Base-by-base conservation (phyloP, 2,113 vertebrate species). In the Petroica traversi region DNA sequence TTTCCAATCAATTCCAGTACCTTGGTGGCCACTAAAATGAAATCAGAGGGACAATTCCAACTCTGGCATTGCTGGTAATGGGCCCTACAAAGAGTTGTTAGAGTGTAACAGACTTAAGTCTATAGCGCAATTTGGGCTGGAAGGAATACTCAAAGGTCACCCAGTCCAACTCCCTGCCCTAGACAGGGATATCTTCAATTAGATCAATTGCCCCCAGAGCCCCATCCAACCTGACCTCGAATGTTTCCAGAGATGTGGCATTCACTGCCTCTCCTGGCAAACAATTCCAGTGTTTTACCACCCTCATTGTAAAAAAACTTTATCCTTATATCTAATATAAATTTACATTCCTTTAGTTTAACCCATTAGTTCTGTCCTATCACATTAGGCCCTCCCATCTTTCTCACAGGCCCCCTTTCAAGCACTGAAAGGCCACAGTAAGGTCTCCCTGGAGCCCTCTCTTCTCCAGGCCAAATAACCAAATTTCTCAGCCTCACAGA, bases 261-360 rank as follows among this genome's bases (percentile, higher is more conserved):
- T 38, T 23, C 11, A 8, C 18, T 88, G 58, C 58, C 14, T 51
- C 19, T 38, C 26, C 33, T 49, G 43, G 12, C 14, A 58, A 38
- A 18, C 11, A 79, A 23, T 58, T 36, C 36, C 19, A n/a, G 7
- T 19, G 12, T 20, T 73, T 58, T 24, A 58, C 5, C 26, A 33
- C 4, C 5, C 5, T 33, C 26, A 43, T 9, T 1, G 0, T 38
- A 29, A n/a, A 64, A 64, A 72, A 51, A 4, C 1, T 11, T n/a
- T 10, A 45, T 28, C 15, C 19, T n/a, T 73, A 24, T 25, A 38
- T 24, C 23, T 24, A 45, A 33, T 33, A 26, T 19, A 29, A 19
- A 66, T 14, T 3, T 1, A 43, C 3, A 4, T 9, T 19, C 14
- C 12, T 25, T 48, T 36, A 15, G 14, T 41, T 57, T 57, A 43